Percentiles rank a stretch among this genome's conserved stretches.
Evolutionary conservation across 2,888 invertebrate species (phyloP).

Genomic region (Sepiola atlantica): DNA sequence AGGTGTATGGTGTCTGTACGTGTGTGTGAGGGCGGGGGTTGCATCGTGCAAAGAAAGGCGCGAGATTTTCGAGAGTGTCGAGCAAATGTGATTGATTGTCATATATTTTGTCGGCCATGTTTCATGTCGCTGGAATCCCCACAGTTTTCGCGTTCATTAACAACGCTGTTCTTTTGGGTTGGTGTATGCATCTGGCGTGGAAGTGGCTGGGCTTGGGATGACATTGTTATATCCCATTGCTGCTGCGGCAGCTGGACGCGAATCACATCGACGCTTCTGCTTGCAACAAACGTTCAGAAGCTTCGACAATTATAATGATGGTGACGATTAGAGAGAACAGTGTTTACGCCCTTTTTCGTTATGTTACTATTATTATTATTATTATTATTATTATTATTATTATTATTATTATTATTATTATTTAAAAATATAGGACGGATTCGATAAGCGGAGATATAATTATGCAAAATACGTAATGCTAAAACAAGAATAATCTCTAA

Average conservation of each 20-base stretch:
- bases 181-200: not conserved
- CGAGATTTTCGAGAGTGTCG: not conserved
- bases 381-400: too few relatives aligned
- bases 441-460: not conserved
- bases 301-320: not conserved
- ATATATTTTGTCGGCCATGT: not conserved
- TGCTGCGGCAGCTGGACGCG: not conserved
- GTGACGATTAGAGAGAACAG: not conserved
- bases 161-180: not conserved
- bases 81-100: conserved; percentile 6
- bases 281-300: not conserved
- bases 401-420: not conserved
- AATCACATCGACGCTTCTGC: not conserved
- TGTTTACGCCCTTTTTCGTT: not conserved
- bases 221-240: not conserved
- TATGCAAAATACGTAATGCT: too few relatives aligned
- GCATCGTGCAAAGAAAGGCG: not conserved
- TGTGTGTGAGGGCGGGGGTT: too few relatives aligned
- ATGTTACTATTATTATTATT: too few relatives aligned
- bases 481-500: too few relatives aligned
- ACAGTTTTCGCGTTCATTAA: conserved; percentile 16
- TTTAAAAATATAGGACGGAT: not conserved
- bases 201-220: not conserved
- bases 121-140: not conserved
- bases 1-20: too few relatives aligned